Evolutionary conservation across 2,888 invertebrate species (phyloP).

Genomic region (Hypselothyrea guttata): DNA sequence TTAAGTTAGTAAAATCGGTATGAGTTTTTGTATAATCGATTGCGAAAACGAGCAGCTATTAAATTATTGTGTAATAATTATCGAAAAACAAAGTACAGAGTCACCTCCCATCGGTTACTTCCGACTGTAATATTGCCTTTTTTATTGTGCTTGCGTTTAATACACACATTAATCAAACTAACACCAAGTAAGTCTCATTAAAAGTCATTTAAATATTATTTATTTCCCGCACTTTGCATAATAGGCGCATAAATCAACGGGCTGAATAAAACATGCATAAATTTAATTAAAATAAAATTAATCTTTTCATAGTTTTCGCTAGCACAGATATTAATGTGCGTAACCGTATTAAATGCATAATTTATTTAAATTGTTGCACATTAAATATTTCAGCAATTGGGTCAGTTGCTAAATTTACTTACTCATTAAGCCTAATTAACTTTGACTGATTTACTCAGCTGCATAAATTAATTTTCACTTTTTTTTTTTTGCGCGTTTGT

Average conservation of each 20-base stretch:
- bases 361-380: background rate
- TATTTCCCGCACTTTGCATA: slow-evolving; percentile 19
- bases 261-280: background rate
- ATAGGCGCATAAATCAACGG: slow-evolving; percentile 36
- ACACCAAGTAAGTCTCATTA: slow-evolving; percentile 30
- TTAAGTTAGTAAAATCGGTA: too few relatives aligned
- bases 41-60: too few relatives aligned
- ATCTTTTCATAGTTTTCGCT: background rate
- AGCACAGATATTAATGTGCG: background rate
- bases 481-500: slow-evolving; percentile 10
- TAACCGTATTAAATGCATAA: background rate
- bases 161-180: slow-evolving; percentile 29
- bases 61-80: too few relatives aligned
- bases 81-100: too few relatives aligned
- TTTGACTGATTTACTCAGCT: slow-evolving; percentile 28
- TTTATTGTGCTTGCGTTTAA: slow-evolving; percentile 1
- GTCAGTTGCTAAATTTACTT: slow-evolving; percentile 33
- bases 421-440: slow-evolving; percentile 57
- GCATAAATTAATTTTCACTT: too few relatives aligned
- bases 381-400: background rate
- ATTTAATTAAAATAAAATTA: background rate
- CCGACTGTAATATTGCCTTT: too few relatives aligned
- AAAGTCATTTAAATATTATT: slow-evolving; percentile 26
- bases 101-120: too few relatives aligned
- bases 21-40: too few relatives aligned